Base-by-base conservation (phyloP, 2,797 vertebrate species). In the Amblyraja radiata region DNA sequence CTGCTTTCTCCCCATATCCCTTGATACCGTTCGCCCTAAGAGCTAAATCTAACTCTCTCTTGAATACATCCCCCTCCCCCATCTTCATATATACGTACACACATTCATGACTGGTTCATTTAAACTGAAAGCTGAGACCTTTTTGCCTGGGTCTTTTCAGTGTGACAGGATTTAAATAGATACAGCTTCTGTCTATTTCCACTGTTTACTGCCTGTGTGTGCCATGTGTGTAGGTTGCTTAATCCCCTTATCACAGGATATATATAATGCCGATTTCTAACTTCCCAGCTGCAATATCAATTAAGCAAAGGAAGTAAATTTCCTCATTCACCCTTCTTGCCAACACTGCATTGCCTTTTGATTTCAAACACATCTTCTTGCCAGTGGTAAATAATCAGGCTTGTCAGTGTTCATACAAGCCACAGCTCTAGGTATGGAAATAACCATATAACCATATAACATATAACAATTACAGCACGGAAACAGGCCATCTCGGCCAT, bases 151-250 rank as follows among this genome's bases (percentile, higher is more conserved):
- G 63, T 90, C n/a, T 39, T 90, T 68, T 90, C 86, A 71, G 88
- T 90, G 65, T 71, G 65, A 71, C 88, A 71, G 88, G 63, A 90
- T 90, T 90, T 71, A 90, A 39, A 90, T 68, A 36, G 88, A n/a
- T 81, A 25, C 81, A 73, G 88, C 63, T 32, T 90, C 88, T 32
- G 9, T 90, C 65, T 71, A 90, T 39, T 71, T 71, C 18, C n/a
- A 90, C 32, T 86, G 58, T 10, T 86, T 86, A 86, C 28, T 86
- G 88, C 7, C n/a, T 46, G 63, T 39, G 36, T 80, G 13, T 39
- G 32, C 46, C 39, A 8, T 80, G 65, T 90, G 88, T 90, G 65
- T 90, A 32, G 88, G 63, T 65, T 61, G 65, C 14, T 65, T 88
- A 88, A 88, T 88, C 84, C 84, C n/a, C 36, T 14, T 90, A 90